Evolutionary conservation across 2,113 vertebrate species (phyloP), one percentile per base, ranked within the genome.

Genomic region (Lycaon pictus): DNA sequence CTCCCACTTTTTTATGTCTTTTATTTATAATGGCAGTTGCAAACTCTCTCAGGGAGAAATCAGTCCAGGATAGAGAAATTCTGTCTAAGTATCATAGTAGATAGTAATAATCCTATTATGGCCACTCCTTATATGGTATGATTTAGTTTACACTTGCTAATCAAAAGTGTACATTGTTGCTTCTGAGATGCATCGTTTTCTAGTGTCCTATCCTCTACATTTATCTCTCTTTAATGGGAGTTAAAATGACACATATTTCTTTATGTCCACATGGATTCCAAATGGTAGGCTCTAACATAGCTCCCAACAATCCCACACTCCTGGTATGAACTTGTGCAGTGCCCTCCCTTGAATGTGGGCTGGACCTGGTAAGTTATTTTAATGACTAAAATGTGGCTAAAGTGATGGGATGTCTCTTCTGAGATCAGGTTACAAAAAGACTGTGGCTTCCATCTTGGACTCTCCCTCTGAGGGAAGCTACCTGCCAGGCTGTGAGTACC

Each of bases 71-170:
- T 10, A 91, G 62, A 94, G 91, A 95, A 94, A 77, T 5, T 43
- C 74, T 22, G 58, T 88, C 79, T 67, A 93, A 96, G 69, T 74
- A 72, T 67, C 92, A 60, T 22, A 6, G 62, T n/a, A 56, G 56
- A 51, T 82, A 89, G 65, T 80, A 85, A 83, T 9, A 87, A 85
- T 58, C 77, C 3, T 23, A 11, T 65, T 85, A 62, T 6, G 60
- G 32, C 58, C 69, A 93, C 37, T 90, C 55, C 65, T 65, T 22
- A 37, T 13, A 88, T 96, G 71, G 65, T 74, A 35, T 32, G n/a
- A 88, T 90, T 97, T n/a, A 81, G 2, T 76, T 97, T 72, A 5
- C 88, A 51, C 86, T 76, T 86, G 53, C 93, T 96, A 91, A 86
- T 37, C 15, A 62, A 97, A 65, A 65, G n/a, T 92, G 74, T 58